phyloP scores from a whole-genome alignment of 53 echinoderm and acorn worm genomes.

The Glandiceps talaboti region DNA sequence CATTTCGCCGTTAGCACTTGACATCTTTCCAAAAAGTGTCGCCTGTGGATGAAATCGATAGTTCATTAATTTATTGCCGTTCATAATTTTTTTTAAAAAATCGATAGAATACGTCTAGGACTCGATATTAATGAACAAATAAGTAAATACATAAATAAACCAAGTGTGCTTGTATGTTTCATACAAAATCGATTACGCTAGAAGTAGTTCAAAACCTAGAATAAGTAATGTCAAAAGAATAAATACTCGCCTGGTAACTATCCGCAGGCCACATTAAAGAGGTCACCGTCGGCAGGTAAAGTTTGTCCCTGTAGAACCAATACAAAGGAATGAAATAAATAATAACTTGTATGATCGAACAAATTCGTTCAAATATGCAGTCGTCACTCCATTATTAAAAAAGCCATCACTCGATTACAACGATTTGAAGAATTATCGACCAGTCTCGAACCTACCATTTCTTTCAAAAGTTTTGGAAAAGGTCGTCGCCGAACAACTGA shows the following conservation, averaged over 20 bases:
- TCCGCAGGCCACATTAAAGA: constrained; percentile 47
- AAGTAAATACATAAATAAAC: not conserved
- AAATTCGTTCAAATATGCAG: too few relatives aligned
- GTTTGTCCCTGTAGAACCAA: constrained; percentile 30
- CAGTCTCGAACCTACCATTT: too few relatives aligned
- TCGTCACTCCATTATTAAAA: too few relatives aligned
- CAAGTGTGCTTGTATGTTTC: too few relatives aligned
- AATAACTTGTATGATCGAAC: too few relatives aligned
- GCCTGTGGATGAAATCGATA: not conserved
- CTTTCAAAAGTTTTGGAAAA: too few relatives aligned
- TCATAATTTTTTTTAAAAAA: not conserved
- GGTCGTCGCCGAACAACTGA: too few relatives aligned
- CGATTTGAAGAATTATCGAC: too few relatives aligned
- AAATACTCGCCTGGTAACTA: constrained; percentile 33
- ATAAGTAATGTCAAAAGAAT: not conserved
- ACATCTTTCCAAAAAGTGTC: constrained; percentile 12
- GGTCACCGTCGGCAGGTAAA: constrained; percentile 38
- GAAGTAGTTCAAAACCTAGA: not conserved
- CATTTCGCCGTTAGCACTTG: constrained; percentile 9
- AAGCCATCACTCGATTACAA: too few relatives aligned
- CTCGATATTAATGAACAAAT: not conserved
- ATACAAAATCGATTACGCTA: not conserved
- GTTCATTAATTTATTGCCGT: not conserved
- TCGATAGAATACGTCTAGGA: too few relatives aligned
- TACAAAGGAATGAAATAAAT: not conserved